phyloP scores from a whole-genome alignment of 2,113 vertebrate species.

The Sprattus sprattus region DNA sequence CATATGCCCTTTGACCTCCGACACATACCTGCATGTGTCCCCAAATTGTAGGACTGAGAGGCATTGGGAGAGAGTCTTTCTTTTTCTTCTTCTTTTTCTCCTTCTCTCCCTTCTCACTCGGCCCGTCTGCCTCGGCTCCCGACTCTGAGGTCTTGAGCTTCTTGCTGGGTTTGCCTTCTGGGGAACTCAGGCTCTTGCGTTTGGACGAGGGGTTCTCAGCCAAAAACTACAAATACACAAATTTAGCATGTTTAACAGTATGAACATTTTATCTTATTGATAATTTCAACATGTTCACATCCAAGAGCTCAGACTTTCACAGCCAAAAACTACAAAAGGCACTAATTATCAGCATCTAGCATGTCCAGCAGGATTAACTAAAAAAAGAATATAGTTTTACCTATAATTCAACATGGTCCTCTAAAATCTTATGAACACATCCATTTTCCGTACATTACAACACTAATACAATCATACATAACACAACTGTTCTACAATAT shows the following conservation, averaged over 20 bases:
- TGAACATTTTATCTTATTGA: not conserved
- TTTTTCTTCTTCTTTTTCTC: constrained; percentile 68
- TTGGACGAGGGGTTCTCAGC: constrained; percentile 88
- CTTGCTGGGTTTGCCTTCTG: constrained; percentile 84
- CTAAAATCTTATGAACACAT: too few relatives aligned
- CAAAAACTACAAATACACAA: constrained; percentile 77
- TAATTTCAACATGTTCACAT: too few relatives aligned
- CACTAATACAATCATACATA: too few relatives aligned
- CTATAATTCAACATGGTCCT: too few relatives aligned
- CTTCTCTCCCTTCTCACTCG: constrained; percentile 54
- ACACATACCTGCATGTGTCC: constrained; percentile 80
- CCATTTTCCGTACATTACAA: too few relatives aligned
- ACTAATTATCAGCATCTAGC: too few relatives aligned
- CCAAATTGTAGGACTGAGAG: constrained; percentile 87
- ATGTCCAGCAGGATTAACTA: too few relatives aligned
- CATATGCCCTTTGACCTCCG: not conserved
- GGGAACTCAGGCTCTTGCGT: constrained; percentile 82
- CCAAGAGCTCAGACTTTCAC: too few relatives aligned
- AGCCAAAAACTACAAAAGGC: too few relatives aligned
- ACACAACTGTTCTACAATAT: too few relatives aligned
- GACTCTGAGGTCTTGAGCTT: constrained; percentile 73
- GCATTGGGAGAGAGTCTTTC: constrained; percentile 73
- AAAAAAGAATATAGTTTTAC: too few relatives aligned
- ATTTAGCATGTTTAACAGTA: not conserved
- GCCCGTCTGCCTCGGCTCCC: constrained; percentile 58